Base-by-base conservation (phyloP, 1,140 invertebrate species). In the Sitodiplosis mosellana region DNA sequence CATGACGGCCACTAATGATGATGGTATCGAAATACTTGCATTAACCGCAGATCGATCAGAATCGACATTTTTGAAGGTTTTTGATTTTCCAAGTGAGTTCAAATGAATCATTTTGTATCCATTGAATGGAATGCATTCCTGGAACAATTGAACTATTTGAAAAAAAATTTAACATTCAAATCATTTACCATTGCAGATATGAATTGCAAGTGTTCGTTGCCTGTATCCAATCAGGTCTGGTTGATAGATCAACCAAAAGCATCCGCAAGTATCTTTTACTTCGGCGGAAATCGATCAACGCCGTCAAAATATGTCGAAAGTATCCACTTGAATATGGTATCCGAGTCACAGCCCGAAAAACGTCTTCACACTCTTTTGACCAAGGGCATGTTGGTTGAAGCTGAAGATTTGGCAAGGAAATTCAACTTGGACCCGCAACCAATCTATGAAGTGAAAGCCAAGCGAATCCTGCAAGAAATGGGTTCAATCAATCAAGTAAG, bases 341-440 rank as follows among this genome's bases (percentile, higher is more conserved):
- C 60, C 1, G 62, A 64, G 48, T 61, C 62, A 1, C 58, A 64
- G 51, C 62, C 62, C 1, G 58, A 55, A 45, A 56, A 64, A 52
- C 56, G 62, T 2, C 58, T 63, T 6, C 63, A 61, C 18, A 64
- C 64, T 53, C 46, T 64, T 0, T 56, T 64, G 44, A 52, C 53
- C 6, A 64, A 57, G 17, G 61, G 61, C 10, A 60, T 56, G 33
- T 50, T 64, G n/a, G 57, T 63, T 40, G 61, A 64, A 47, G 62
- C 62, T 0, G 62, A 64, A 41, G 55, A 56, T 17, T 64, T 61
- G 45, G 60, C 58, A 14, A 54, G 51, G 5, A 57, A 64, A 51
- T 63, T 61, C 41, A 59, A 63, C 36, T 46, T 64, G n/a, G 57
- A 58, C 27, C 33, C 61, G 19, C 61, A 64, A 43, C 62, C 60